phyloP scores from a whole-genome alignment of 2,888 invertebrate genomes.

The Gymnoscelis rufifasciata region DNA sequence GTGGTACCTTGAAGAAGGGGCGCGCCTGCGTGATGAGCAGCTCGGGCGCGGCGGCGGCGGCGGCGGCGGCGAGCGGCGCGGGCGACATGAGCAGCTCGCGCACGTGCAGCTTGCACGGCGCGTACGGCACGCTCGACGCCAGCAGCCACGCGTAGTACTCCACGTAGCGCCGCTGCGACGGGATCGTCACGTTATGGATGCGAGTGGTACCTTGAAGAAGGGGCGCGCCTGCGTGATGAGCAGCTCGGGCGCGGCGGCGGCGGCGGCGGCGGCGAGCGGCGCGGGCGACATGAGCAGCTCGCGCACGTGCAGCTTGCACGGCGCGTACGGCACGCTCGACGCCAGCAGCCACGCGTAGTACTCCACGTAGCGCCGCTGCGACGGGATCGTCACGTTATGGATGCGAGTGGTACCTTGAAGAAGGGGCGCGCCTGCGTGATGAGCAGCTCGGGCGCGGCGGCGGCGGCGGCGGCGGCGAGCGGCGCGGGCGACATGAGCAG shows the following conservation, averaged over 20 bases:
- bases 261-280: not conserved
- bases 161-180: no score
- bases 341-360: no score
- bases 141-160: no score
- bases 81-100: constrained; percentile 10
- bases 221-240: not conserved
- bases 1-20: not conserved
- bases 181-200: not conserved
- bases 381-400: not conserved
- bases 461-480: constrained; percentile 57
- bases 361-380: no score
- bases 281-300: not conserved
- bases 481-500: not conserved
- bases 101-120: not conserved
- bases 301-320: not conserved
- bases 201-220: not conserved
- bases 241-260: not conserved
- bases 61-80: constrained; percentile 60
- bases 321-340: not conserved
- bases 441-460: constrained; percentile 26
- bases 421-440: constrained; percentile 47
- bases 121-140: not conserved
- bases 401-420: constrained; percentile 20
- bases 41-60: constrained; percentile 44
- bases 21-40: not conserved